phyloP scores from a whole-genome alignment of 2,888 invertebrate genomes.

The Oligia latruncula region DNA sequence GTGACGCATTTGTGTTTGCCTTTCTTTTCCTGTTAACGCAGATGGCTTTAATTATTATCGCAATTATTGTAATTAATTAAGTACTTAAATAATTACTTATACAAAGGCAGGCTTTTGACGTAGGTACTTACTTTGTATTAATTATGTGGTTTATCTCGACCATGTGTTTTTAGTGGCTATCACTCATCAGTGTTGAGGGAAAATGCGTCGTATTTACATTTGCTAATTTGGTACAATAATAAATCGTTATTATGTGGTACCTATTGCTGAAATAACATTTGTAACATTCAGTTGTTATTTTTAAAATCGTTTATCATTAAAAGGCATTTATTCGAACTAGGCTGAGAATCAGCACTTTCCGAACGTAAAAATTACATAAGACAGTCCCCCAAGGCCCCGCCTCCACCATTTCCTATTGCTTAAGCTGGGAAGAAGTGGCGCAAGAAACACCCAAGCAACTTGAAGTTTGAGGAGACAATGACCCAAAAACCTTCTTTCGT shows the following conservation, averaged over 20 bases:
- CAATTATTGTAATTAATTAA: conserved; percentile 35
- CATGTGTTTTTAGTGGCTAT: conserved; percentile 35
- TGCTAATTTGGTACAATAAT: conserved; percentile 7
- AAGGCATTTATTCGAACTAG: background rate
- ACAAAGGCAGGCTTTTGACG: conserved; percentile 37
- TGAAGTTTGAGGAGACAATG: background rate
- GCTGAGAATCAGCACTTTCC: background rate
- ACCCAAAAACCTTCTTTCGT: background rate
- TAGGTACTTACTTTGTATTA: conserved; percentile 23
- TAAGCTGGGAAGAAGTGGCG: background rate
- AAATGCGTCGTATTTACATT: conserved; percentile 29
- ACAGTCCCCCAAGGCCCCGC: no score
- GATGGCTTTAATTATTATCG: conserved; percentile 35
- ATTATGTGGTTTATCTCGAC: conserved; percentile 21
- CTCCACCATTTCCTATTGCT: background rate
- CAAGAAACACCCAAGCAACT: background rate
- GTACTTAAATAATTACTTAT: conserved; percentile 11
- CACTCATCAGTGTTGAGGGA: background rate
- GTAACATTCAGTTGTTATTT: background rate
- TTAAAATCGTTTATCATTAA: background rate
- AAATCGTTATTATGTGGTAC: no score
- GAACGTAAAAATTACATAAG: background rate
- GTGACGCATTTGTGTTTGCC: conserved; percentile 41
- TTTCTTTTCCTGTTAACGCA: conserved; percentile 54
- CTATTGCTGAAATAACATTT: background rate